Evolutionary conservation across 2,797 vertebrate genomes (phyloP), one percentile per base, ranked within the genome.

Genomic region (Botia kubotai): DNA sequence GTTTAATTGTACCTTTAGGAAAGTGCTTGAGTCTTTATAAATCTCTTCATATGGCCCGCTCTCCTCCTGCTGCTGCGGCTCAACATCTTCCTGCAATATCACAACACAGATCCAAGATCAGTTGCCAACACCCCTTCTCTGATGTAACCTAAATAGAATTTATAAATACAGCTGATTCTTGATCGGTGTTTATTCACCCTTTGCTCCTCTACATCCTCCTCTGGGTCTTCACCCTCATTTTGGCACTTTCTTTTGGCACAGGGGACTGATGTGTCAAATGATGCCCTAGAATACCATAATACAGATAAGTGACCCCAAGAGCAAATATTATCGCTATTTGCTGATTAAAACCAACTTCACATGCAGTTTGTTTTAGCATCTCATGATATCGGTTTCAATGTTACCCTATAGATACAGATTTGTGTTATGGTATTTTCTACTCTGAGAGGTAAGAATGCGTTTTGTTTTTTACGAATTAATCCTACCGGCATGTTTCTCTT

Each of bases 1-100:
- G 60, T 1, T 17, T 1, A 36, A 77, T 2, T 8, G 16, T 86
- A 97, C 97, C 96, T 99, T 99, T 10, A 99, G 94, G 78, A 99
- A 99, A 39, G 98, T 99, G 88, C 97, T 99, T 21, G 98, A 99
- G 87, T 99, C 97, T 90, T 99, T 99, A 90, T 99, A 99, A 85
- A 98, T 96, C 84, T 98, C 97, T 86, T 98, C 96, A 66, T 98
- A 99, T 0, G 95, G 97, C 79, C 96, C 91, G 82, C 92, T 96
- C 85, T 97, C 97, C 80, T 98, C 97, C 7, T 93, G 94, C 72
- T 93, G 97, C 83, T 94, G 97, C 80, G 96, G 91, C 87, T 98
- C 97, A 82, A 97, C 89, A 83, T 97, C 96, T 91, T 97, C 97
- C 98, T 99, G 87, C 58, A 87, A 87, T 82, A 84, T 1, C 26